phyloP scores from a whole-genome alignment of 2,113 vertebrate species.

The Sylvia atricapilla region DNA sequence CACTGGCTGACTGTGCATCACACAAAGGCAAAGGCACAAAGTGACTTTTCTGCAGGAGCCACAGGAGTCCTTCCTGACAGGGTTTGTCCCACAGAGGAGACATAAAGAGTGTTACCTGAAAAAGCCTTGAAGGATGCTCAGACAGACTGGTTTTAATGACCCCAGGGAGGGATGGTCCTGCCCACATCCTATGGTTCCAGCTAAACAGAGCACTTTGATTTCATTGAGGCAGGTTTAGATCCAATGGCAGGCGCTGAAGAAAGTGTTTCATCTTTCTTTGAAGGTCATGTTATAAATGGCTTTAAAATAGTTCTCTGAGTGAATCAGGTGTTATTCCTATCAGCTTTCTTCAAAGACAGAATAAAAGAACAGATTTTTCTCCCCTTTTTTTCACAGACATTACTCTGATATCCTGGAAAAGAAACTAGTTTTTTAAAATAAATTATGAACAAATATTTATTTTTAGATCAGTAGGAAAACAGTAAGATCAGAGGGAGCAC shows the following conservation, averaged over 20 bases:
- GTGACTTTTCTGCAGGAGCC: background rate
- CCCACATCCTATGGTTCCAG: background rate
- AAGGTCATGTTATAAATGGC: background rate
- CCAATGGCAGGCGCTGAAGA: background rate
- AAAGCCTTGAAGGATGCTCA: background rate
- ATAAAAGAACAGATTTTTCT: background rate
- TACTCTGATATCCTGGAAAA: conserved; percentile 25
- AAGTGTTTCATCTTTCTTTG: background rate
- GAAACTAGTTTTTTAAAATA: background rate
- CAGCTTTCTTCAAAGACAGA: background rate
- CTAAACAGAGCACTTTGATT: background rate
- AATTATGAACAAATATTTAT: background rate
- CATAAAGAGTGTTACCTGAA: background rate
- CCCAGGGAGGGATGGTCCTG: background rate
- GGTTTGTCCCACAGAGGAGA: background rate
- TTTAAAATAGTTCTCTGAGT: background rate
- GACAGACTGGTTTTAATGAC: background rate
- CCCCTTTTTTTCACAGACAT: background rate
- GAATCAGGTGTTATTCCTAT: background rate
- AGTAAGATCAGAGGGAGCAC: background rate
- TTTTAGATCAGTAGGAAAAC: conserved; percentile 30
- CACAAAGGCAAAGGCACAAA: background rate
- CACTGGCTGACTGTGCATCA: rapidly evolving
- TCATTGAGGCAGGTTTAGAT: background rate
- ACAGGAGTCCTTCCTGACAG: background rate